phyloP scores from a whole-genome alignment of 2,797 vertebrate genomes.

The Fistularia commersonii region DNA sequence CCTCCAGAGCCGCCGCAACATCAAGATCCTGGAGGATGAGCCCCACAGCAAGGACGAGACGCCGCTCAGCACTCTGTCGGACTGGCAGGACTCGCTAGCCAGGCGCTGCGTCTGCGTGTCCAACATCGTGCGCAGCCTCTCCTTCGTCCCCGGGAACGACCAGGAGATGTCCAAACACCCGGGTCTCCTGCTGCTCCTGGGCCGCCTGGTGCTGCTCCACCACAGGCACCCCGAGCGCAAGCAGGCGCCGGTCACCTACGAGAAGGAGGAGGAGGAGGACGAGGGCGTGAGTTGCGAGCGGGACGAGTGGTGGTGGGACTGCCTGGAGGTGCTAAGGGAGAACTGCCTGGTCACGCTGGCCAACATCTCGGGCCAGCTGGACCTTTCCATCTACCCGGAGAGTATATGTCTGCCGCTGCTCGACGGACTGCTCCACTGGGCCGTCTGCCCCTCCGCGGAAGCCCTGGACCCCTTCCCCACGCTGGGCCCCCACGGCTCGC shows the following conservation, averaged over 20 bases:
- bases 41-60: constrained; percentile 97
- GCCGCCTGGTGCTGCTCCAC: constrained; percentile 92
- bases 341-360: constrained; percentile 96
- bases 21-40: constrained; percentile 94
- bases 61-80: constrained; percentile 89
- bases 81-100: constrained; percentile 95
- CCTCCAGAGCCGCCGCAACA: constrained; percentile 81
- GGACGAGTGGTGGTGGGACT: constrained; percentile 99
- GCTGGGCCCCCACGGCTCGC: constrained; percentile 88
- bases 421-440: constrained; percentile 97
- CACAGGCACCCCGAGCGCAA: constrained; percentile 96
- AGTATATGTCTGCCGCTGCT: constrained; percentile 97
- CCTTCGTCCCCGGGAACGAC: constrained; percentile 95
- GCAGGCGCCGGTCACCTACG: constrained; percentile 92
- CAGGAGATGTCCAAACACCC: constrained; percentile 97
- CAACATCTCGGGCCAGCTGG: constrained; percentile 97
- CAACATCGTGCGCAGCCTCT: constrained; percentile 97
- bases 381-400: constrained; percentile 94
- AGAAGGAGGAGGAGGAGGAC: constrained; percentile 95
- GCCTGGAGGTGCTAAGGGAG: constrained; percentile 92
- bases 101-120: constrained; percentile 94
- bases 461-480: constrained; percentile 96
- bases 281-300: constrained; percentile 91
- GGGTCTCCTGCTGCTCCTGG: constrained; percentile 91
- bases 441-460: constrained; percentile 96